Base-by-base conservation (phyloP, 2,888 invertebrate genomes). In the Enchytraeus crypticus region DNA sequence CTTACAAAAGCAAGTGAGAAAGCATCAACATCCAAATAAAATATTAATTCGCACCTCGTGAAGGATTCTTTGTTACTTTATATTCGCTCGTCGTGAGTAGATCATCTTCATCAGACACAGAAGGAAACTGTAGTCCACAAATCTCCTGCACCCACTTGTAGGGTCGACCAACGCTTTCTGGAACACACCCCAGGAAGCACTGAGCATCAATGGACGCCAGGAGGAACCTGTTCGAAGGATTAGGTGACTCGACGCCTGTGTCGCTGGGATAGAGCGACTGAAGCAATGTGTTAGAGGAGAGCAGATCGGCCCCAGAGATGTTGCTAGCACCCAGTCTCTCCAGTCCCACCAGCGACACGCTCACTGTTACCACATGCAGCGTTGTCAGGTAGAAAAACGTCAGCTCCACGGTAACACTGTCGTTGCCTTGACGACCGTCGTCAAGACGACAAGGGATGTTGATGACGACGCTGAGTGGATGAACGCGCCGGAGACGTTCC, bases 131-230 rank as follows among this genome's bases (percentile, higher is more conserved):
- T 64, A 93, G 81, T 0, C 93, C 92, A 72, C 90, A 89, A 80
- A 95, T 84, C 77, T 86, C 84, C 79, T 95, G 95, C 0, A 89
- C 88, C 95, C 95, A 96, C 65, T 85, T 83, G 74, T 90, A 96
- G 0, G 92, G 90, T 69, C 85, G 85, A 0, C 93, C 93, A 30
- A 65, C 8, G 49, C n/a, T 21, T 21, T 21, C n/a, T n/a, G n/a
- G n/a, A 14, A 23, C 23, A 49, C 23, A 49, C 23, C 11, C n/a
- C 8, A 21, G n/a, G 18, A 38, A 38, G 8, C 18, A 8, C 18
- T 18, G 11, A 8, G 11, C 38, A 38, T 38, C 38, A 8, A 38
- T 18, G 8, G 38, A 8, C 8, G 38, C 38, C 38, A 38, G 18
- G 18, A 18, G 11, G 38, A 38, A 38, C 8, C 38, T 8, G 38